Evolutionary conservation across 2,113 vertebrate species (phyloP).

Genomic region (Protomyctophum bolini): DNA sequence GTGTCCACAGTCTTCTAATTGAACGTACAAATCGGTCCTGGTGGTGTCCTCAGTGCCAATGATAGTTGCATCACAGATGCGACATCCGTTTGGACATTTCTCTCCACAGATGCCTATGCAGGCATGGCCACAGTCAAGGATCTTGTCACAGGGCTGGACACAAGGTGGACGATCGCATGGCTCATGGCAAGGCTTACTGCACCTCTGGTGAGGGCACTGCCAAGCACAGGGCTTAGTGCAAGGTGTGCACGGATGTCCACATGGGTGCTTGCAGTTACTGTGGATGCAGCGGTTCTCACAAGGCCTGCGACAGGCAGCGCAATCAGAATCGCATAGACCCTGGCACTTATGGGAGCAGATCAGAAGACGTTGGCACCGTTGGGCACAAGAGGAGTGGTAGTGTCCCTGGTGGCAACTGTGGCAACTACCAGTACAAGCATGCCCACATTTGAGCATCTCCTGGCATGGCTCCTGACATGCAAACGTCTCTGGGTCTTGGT

Average conservation of each 20-base stretch:
- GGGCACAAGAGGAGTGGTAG: slow-evolving; percentile 81
- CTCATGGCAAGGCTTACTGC: slow-evolving; percentile 88
- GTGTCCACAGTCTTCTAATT: slow-evolving; percentile 89
- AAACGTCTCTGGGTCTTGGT: no score
- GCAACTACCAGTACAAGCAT: slow-evolving; percentile 85
- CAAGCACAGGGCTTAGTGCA: slow-evolving; percentile 88
- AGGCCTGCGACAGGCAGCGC: slow-evolving; percentile 80
- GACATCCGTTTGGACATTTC: slow-evolving; percentile 88
- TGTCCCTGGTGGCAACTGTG: slow-evolving; percentile 84
- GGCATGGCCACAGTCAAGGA: slow-evolving; percentile 83
- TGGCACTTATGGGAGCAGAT: slow-evolving; percentile 88
- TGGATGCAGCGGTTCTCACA: slow-evolving; percentile 91
- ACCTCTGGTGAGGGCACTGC: slow-evolving; percentile 86
- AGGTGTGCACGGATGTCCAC: slow-evolving; percentile 83
- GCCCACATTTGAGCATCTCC: slow-evolving; percentile 85
- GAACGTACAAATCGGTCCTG: slow-evolving; percentile 81
- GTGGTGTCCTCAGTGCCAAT: slow-evolving; percentile 89
- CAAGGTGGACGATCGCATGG: slow-evolving; percentile 88
- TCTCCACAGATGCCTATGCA: slow-evolving; percentile 92
- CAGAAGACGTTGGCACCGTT: slow-evolving; percentile 79
- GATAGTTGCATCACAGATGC: slow-evolving; percentile 89
- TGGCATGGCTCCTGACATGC: slow-evolving; percentile 81
- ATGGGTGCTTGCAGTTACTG: slow-evolving; percentile 85
- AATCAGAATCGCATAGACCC: slow-evolving; percentile 82
- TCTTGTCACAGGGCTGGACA: slow-evolving; percentile 78